These are phyloP conservation scores for Thumatha senex DNA, from an alignment of 2,888 invertebrate genomes.

Conservation along the genomic window DNA sequence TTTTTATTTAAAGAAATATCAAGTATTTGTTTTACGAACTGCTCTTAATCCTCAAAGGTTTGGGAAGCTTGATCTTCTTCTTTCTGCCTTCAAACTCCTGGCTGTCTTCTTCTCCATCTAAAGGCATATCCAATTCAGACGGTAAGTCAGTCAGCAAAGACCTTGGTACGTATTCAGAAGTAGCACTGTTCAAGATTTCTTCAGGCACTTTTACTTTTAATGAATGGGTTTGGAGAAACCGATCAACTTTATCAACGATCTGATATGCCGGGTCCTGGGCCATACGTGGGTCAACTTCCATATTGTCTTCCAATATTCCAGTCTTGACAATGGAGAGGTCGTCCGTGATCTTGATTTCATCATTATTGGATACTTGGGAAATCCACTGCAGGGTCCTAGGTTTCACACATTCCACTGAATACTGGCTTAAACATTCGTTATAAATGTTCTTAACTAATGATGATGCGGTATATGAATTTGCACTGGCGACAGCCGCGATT, in stretches of 20 bases:
- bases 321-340: constrained; percentile 89
- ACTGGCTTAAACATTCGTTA: constrained; percentile 86
- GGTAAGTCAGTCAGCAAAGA: constrained; percentile 85
- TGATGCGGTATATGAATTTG: constrained; percentile 81
- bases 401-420: constrained; percentile 89
- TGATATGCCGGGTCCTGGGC: constrained; percentile 81
- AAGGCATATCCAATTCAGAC: constrained; percentile 87
- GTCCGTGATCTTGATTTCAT: constrained; percentile 89
- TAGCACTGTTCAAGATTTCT: constrained; percentile 81
- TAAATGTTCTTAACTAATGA: constrained; percentile 87
- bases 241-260: constrained; percentile 88
- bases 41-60: constrained; percentile 79
- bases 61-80: constrained; percentile 79
- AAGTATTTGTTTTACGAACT: constrained; percentile 52
- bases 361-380: constrained; percentile 85
- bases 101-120: constrained; percentile 83
- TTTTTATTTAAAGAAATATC: constrained; percentile 7
- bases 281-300: constrained; percentile 70
- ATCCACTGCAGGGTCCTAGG: constrained; percentile 91
- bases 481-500: constrained; percentile 63
- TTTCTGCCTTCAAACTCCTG: constrained; percentile 74
- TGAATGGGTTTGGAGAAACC: constrained; percentile 90
- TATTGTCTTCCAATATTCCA: constrained; percentile 68
- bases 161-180: constrained; percentile 85
- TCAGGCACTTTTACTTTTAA: constrained; percentile 89